These are phyloP conservation scores for Ecdyonurus torrentis DNA, from an alignment of 2,888 invertebrate species.

Conservation along the genomic window DNA sequence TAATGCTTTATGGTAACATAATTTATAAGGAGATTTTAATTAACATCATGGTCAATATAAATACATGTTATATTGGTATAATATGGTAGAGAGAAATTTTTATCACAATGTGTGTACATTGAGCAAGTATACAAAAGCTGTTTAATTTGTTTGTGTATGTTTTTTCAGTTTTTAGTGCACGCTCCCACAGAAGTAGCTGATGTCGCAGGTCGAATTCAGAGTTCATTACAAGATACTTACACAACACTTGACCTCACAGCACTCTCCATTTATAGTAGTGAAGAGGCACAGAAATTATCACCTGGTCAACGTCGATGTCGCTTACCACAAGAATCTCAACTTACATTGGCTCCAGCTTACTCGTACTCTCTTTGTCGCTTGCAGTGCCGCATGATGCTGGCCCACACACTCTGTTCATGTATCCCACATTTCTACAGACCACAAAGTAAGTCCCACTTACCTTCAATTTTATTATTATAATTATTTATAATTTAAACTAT, in stretches of 20 bases:
- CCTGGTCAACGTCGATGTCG: constrained; percentile 42
- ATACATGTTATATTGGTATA: too few relatives aligned
- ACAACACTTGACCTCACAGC: constrained; percentile 42
- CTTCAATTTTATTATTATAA: too few relatives aligned
- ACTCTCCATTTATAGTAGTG: constrained; percentile 37
- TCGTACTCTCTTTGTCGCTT: constrained; percentile 49
- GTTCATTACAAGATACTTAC: constrained; percentile 34
- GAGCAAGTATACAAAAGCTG: too few relatives aligned
- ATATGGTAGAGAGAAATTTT: too few relatives aligned
- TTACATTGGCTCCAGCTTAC: constrained; percentile 36
- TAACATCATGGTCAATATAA: too few relatives aligned
- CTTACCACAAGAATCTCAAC: constrained; percentile 11
- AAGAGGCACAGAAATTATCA: constrained; percentile 26
- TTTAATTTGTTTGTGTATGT: too few relatives aligned
- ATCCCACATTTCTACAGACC: constrained; percentile 56
- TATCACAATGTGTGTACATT: too few relatives aligned
- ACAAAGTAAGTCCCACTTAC: constrained; percentile 30
- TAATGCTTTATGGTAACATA: too few relatives aligned
- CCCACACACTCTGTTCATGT: constrained; percentile 46
- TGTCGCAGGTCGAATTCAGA: constrained; percentile 32
- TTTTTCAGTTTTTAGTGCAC: constrained; percentile 39
- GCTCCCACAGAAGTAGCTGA: constrained; percentile 51
- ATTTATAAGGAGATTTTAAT: too few relatives aligned
- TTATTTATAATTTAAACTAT: too few relatives aligned
- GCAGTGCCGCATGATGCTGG: constrained; percentile 48